A percentile compares a stretch with the other conserved stretches of the same genome.
These are phyloP conservation scores for Idris sp. DNA, from an alignment of 1,140 invertebrate genomes.

Conservation along the genomic window DNA sequence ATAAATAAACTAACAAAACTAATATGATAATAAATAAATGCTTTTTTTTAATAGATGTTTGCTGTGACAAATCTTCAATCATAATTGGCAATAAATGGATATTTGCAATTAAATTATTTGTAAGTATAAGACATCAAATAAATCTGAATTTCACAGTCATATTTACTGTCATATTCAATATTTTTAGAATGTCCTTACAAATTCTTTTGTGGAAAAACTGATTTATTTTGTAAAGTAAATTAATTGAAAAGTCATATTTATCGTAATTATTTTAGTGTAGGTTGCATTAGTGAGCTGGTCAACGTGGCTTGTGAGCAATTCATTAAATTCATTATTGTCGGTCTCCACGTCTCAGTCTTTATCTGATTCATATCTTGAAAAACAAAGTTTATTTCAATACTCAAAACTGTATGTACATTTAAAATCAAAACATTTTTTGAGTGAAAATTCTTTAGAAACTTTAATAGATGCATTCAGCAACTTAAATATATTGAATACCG, in stretches of 20 bases:
- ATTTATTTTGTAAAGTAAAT: slow-evolving; percentile 9
- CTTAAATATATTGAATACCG: slow-evolving; percentile 32
- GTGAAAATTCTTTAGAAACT: slow-evolving; percentile 25
- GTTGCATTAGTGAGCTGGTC: slow-evolving; percentile 4
- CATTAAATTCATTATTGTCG: background rate
- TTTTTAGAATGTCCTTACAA: slow-evolving; percentile 26
- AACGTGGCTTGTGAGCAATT: too few relatives aligned
- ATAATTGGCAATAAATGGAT: slow-evolving; percentile 16
- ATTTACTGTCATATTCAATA: slow-evolving; percentile 31
- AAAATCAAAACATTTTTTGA: slow-evolving; percentile 35
- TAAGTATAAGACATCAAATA: slow-evolving; percentile 18
- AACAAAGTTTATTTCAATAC: slow-evolving; percentile 24
- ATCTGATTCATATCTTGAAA: slow-evolving; percentile 4
- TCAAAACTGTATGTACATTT: slow-evolving; percentile 32
- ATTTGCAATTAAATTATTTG: slow-evolving; percentile 14
- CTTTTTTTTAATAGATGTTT: too few relatives aligned
- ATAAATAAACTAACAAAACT: too few relatives aligned
- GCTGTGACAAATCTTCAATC: too few relatives aligned
- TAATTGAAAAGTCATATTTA: slow-evolving; percentile 29
- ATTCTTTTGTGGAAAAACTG: slow-evolving; percentile 4
- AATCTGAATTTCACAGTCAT: slow-evolving; percentile 35
- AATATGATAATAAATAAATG: too few relatives aligned
- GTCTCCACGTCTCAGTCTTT: background rate
- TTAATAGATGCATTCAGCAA: slow-evolving; percentile 17
- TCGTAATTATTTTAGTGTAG: background rate